phyloP scores from a whole-genome alignment of 2,888 invertebrate genomes.

The Luffia ferchaultella region DNA sequence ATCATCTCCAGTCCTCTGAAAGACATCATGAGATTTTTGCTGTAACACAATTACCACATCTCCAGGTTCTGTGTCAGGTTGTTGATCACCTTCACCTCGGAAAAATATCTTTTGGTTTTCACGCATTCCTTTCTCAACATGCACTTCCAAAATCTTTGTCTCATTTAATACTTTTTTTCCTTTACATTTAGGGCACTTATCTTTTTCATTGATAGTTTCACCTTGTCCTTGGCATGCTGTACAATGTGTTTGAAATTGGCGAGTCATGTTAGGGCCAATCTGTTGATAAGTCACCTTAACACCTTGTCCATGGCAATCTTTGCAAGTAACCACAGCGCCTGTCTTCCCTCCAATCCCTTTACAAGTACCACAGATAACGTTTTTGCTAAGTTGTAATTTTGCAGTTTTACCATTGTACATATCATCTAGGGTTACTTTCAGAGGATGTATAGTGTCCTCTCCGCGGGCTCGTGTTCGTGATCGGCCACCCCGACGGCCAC shows the following conservation, averaged over 20 bases:
- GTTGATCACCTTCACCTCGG: conserved; percentile 89
- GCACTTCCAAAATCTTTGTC: conserved; percentile 85
- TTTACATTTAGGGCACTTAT: conserved; percentile 82
- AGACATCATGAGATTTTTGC: conserved; percentile 80
- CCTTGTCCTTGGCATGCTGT: conserved; percentile 74
- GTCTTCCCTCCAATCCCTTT: conserved; percentile 79
- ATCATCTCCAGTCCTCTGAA: conserved; percentile 80
- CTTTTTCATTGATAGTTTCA: conserved; percentile 78
- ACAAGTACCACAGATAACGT: conserved; percentile 80
- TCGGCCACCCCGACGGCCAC: conserved; percentile 61
- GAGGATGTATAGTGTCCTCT: conserved; percentile 84
- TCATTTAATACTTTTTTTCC: conserved; percentile 87
- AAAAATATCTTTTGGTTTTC: conserved; percentile 88
- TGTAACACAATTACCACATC: conserved; percentile 90
- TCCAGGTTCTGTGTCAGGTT: conserved; percentile 85
- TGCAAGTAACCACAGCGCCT: conserved; percentile 73
- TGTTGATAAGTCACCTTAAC: conserved; percentile 78
- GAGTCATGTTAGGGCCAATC: conserved; percentile 70
- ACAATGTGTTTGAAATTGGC: conserved; percentile 70
- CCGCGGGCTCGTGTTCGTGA: conserved; percentile 72
- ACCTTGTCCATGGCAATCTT: conserved; percentile 80
- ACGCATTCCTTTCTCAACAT: conserved; percentile 89
- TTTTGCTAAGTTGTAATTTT: conserved; percentile 83
- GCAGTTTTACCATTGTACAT: conserved; percentile 89
- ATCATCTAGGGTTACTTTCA: conserved; percentile 89